Evolutionary conservation across 2,113 vertebrate genomes (phyloP), one percentile per base, ranked within the genome.

Genomic region (Morone chrysops): DNA sequence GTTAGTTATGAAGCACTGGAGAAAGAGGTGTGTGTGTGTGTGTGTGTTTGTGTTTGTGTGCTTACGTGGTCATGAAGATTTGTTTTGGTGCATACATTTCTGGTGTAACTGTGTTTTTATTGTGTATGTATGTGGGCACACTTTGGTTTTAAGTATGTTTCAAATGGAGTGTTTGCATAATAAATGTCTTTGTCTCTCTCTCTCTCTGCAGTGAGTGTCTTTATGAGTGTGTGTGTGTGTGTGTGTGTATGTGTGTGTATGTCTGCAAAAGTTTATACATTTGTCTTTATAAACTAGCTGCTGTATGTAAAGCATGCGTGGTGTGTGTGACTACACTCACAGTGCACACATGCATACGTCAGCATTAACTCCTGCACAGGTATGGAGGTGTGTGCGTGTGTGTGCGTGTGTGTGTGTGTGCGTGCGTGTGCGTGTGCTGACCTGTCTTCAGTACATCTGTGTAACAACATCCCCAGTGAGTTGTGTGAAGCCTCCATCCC

Each of bases 381-480:
- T 80, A 75, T 56, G 59, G 41, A 47, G 54, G 16, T 31, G 31
- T 31, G 31, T 31, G 31, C 3, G 31, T 4, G 31, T 31, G 22
- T 36, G 61, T 61, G 65, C 70, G 67, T 75, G 70, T 57, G 66
- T 10, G 66, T 38, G 80, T 18, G 71, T 53, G 70, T 65, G 80
- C 51, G 45, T 41, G 51, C 68, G 74, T 67, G 76, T 60, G 53
- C 53, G 81, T 13, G 53, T 51, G 78, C 31, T 77, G 68, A 76
- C 13, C 69, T 54, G 72, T 76, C 72, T 79, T 69, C 76, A 60
- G 48, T 40, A 45, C 10, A 50, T 78, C 63, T 80, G 83, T 61
- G 61, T 87, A 91, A 91, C 83, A 87, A 92, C 78, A 47, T 92
- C 87, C 92, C 90, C 73, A 75, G 90, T 77, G 92, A 80, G 45